Conservation (phyloP, 2,797 vertebrate species). For the Pseudomugil gertrudae region DNA sequence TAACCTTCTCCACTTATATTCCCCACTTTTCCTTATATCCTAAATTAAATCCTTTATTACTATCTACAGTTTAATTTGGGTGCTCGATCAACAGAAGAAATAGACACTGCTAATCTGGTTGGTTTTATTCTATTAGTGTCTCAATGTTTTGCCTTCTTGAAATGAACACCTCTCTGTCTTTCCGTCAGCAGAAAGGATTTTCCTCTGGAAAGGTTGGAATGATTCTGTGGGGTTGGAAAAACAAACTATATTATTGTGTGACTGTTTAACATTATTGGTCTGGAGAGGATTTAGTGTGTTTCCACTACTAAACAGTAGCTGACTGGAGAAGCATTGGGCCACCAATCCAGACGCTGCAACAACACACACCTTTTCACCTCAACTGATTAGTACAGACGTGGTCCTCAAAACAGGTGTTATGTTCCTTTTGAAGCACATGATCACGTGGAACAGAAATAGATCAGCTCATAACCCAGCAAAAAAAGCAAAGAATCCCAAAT, state of each 20-base stretch:
- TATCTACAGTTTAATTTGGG: slow-evolving; percentile 37
- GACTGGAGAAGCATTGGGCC: slow-evolving; percentile 64
- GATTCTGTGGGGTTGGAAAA: slow-evolving; percentile 71
- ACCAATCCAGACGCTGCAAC: slow-evolving; percentile 62
- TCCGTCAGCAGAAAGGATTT: slow-evolving; percentile 75
- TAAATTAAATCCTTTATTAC: slow-evolving; percentile 30
- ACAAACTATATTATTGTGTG: slow-evolving; percentile 67
- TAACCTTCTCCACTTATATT: slow-evolving; percentile 24
- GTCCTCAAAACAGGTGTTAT: slow-evolving; percentile 67
- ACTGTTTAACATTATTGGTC: slow-evolving; percentile 72
- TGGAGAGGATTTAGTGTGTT: slow-evolving; percentile 64
- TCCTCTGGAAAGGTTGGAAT: slow-evolving; percentile 74
- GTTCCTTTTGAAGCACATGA: slow-evolving; percentile 64
- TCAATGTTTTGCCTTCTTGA: slow-evolving; percentile 59
- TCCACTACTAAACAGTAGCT: slow-evolving; percentile 73
- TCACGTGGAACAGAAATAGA: slow-evolving; percentile 63
- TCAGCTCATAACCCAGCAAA: slow-evolving; percentile 59
- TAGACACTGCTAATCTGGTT: slow-evolving; percentile 53
- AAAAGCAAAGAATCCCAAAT: slow-evolving; percentile 52
- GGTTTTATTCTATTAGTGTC: slow-evolving; percentile 49
- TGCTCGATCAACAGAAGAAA: slow-evolving; percentile 39
- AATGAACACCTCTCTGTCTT: slow-evolving; percentile 70
- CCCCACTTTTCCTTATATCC: slow-evolving; percentile 9
- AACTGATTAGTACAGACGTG: slow-evolving; percentile 43
- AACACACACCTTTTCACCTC: slow-evolving; percentile 57